Evolutionary conservation across 2,113 vertebrate genomes (phyloP), one percentile per base, ranked within the genome.

Genomic region (Mustela nigripes): DNA sequence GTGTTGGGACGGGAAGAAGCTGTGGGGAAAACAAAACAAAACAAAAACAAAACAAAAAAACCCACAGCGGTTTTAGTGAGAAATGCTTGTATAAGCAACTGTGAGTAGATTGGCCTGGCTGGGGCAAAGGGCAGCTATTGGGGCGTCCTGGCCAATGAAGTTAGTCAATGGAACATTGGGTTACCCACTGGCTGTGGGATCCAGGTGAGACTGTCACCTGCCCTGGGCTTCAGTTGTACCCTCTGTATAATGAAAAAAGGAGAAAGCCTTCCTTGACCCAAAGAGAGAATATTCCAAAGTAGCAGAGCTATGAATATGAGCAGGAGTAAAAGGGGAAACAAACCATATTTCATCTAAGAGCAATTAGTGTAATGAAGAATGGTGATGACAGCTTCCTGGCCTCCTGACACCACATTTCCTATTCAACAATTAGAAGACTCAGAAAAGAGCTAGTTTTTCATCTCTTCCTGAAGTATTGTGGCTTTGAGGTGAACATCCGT

Each of bases 321-420:
- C 39, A 58, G 79, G 48, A 69, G 26, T 50, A 67, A 73, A 65
- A 69, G 56, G 73, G 24, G 26, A 60, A 81, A 58, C n/a, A 56
- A 74, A 48, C 39, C 18, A 21, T 63, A 92, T 88, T 98, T 96
- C 88, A 94, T 92, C 91, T 96, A 80, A 88, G 84, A 96, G 94
- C 94, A 96, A 95, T 95, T 97, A 97, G 96, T 71, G 42, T 95
- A 96, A 96, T 65, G 92, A 95, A 96, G 79, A 96, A 74, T 45
- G 73, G 86, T 28, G 28, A 89, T 39, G 83, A 94, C 67, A 92
- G 86, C n/a, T 98, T 97, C 89, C 96, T 82, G 93, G 82, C 86
- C 86, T 95, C 31, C 58, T 1, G 45, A 91, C 69, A 65, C 71
- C 48, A 48, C 45, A 60, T 94, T 89, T 94, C 86, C 73, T 81